Evolutionary conservation across 2,113 vertebrate species (phyloP), one percentile per base, ranked within the genome.

Genomic region (Polypterus senegalus): DNA sequence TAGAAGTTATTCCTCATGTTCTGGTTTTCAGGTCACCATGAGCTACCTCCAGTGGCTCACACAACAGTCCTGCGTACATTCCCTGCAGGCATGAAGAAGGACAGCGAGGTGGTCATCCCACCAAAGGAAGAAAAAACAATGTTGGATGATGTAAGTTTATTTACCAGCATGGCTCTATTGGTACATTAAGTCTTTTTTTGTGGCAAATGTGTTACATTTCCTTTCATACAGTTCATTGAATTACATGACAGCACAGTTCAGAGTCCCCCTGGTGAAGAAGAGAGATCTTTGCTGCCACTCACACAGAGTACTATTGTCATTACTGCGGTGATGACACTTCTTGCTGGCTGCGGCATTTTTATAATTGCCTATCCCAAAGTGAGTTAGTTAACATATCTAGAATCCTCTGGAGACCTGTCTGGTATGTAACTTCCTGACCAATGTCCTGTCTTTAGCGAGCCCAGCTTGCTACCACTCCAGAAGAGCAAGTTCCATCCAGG

Each of bases 41-140:
- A 97, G 72, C 77, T 88, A 6, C 95, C 95, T 46, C 93, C 92
- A 0, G 54, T 94, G 8, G 88, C 93, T 43, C 94, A 97, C 70
- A 96, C 93, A 44, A 97, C 93, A 3, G 94, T 98, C 87, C 74
- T 97, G 65, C 82, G 91, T 68, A 87, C 88, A 4, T 92, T 91
- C 62, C 90, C 92, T 0, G 71, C 76, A 48, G 76, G 74, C 57
- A 77, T 88, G 70, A 83, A 84, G 71, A 86, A 63, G 60, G 74
- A 75, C 1, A 73, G 81, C 0, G 88, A 93, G 57, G 63, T 76
- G 2, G 73, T 88, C 58, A 86, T 88, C 63, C 80, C 84, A 4
- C 78, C 78, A 47, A 76, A 59, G 57, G 61, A 61, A 27, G 59
- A 64, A 6, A 0, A 63, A 53, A 64, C 74, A 0, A 4, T 74